These are phyloP conservation scores for Sardinella longiceps DNA, from an alignment of 2,797 vertebrate species.

Conservation along the genomic window DNA sequence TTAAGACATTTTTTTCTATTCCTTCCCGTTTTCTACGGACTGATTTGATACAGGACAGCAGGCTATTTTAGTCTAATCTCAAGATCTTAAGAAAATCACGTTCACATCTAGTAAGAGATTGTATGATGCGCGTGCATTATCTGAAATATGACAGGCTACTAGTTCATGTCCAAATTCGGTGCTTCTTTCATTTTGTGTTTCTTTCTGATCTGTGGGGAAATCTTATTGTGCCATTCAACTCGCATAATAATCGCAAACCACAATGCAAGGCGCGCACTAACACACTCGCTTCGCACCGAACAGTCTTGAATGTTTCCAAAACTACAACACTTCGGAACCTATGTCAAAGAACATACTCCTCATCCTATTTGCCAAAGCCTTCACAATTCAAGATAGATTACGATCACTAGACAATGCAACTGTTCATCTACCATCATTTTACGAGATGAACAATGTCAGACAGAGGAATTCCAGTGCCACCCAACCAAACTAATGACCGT, in stretches of 20 bases:
- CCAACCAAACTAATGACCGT: slow-evolving; percentile 13
- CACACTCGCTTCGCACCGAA: neutral
- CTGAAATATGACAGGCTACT: neutral
- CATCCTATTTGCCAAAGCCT: neutral
- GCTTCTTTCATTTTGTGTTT: neutral
- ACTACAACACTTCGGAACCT: neutral
- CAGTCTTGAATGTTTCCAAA: neutral
- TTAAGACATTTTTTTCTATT: neutral
- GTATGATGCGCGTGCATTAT: neutral
- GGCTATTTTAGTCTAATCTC: neutral
- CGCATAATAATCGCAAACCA: neutral
- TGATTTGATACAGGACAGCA: neutral
- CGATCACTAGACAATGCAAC: neutral
- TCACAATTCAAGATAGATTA: neutral
- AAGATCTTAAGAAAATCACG: neutral
- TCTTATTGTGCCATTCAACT: neutral
- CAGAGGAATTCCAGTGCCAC: neutral
- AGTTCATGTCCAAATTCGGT: neutral
- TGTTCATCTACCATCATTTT: neutral
- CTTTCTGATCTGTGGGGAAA: neutral
- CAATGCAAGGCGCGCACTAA: neutral
- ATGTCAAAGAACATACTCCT: neutral
- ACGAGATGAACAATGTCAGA: neutral
- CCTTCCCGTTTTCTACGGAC: neutral
- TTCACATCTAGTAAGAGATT: neutral